Evolutionary conservation across 1,140 invertebrate species (phyloP), one percentile per base, ranked within the genome.

Genomic region (Bombus breviceps): DNA sequence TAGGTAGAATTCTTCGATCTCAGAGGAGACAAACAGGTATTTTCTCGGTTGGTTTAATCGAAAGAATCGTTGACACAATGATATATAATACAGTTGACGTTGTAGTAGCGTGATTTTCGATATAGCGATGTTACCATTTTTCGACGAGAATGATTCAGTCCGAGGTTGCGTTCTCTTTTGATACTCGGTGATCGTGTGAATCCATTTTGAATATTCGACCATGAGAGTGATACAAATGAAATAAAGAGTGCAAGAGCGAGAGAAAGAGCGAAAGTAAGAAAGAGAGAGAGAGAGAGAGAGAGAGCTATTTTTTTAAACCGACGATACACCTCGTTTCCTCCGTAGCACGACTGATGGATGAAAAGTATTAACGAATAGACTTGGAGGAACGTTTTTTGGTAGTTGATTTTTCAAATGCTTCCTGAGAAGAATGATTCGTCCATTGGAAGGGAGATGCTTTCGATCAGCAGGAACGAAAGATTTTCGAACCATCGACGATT

Each of bases 221-320:
- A 74, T n/a, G 59, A 28, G 43, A 69, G 39, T 72, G 15, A 57
- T 25, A 37, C n/a, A 25, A 57, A 3, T n/a, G 75, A 62, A 41
- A 77, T 37, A n/a, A 28, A 77, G 75, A 37, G 47, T 28, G 72
- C 12, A 10, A n/a, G 28, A 59, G 18, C 69, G 43, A 66, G 18
- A 76, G 8, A 64, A 18, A 41, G 41, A 66, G 37, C 43, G 39
- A 32, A 28, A 37, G 53, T 34, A 1, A 6, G 39, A 62, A 4
- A 1, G 69, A 32, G 47, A 76, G 8, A 80, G 22, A 43, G 12
- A 74, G 32, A 32, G 22, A 62, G 64, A 81, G 62, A 86, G 37
- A 78, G n/a, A 72, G 75, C 57, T 85, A 85, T 85, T 85, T 85
- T 85, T 85, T 85, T 85, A 85, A 80, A 85, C 57, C 62, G 41